Evolutionary conservation across 2,888 invertebrate genomes (phyloP), one percentile per base, ranked within the genome.

Genomic region (Aricia artaxerxes): DNA sequence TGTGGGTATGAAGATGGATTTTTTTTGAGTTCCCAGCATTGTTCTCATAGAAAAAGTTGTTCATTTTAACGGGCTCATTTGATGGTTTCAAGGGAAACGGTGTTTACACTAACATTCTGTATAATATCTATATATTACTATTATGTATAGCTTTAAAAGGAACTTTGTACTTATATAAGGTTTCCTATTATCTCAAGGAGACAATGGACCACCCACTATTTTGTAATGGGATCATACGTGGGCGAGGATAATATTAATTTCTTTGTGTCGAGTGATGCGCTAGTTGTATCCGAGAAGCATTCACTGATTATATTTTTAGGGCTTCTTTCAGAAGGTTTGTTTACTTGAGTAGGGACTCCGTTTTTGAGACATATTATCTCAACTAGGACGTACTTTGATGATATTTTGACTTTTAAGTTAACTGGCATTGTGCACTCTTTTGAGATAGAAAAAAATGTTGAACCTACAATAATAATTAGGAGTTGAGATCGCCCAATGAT

Each of bases 161-260:
- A 53, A 13, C 3, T 53, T 4, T 13, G 53, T 53, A 53, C 53
- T 16, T 16, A 57, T 57, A 57, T 53, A 31, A 64, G 9, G 31
- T 64, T 31, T 4, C 64, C 31, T 31, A 31, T 31, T 64, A 64
- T 31, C 64, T 64, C 31, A 64, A 31, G 24, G 31, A 31, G 4
- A 64, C 64, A 64, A 64, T 31, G 7, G 31, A 64, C 24, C 61
- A 31, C 61, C 61, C 61, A 64, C 31, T 64, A 64, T 64, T 64
- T 64, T 64, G 61, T 64, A 31, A 64, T 64, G 31, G 24, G 61
- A 64, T 64, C 9, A 31, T 64, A 7, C 9, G 7, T 24, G 24
- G 24, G 24, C 9, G 9, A 64, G 24, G 24, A 61, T 53, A 64
- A 24, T 64, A 64, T 9, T 24, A 24, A 24, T 64, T 64, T 24